Conservation (phyloP, 2,113 vertebrate genomes). For the Morphnarchus princeps region DNA sequence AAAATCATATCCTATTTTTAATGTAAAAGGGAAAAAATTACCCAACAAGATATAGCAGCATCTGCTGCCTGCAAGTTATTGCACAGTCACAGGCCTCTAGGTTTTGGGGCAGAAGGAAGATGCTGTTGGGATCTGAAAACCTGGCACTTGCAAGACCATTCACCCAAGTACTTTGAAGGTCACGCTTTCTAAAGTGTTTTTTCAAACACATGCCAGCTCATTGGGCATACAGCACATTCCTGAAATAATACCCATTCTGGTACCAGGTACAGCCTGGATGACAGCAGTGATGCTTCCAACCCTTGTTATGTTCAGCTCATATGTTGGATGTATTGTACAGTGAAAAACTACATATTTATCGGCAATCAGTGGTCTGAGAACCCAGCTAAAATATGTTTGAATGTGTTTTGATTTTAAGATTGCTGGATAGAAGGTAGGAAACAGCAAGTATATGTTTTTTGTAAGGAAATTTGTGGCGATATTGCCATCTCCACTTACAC, state of each 20-base stretch:
- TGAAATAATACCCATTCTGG: neutral
- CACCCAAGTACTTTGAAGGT: neutral
- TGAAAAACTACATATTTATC: neutral
- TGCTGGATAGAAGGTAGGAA: neutral
- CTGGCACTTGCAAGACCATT: neutral
- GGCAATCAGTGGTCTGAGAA: neutral
- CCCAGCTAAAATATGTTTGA: neutral
- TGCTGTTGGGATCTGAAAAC: neutral
- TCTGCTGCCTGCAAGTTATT: neutral
- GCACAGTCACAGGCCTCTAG: neutral
- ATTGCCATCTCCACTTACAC: neutral
- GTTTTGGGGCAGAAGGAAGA: neutral
- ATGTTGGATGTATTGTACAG: neutral
- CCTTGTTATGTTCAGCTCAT: accelerated
- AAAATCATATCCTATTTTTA: neutral
- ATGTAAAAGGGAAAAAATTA: neutral
- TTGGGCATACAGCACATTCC: neutral
- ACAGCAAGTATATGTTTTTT: neutral
- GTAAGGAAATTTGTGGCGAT: neutral
- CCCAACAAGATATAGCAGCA: neutral
- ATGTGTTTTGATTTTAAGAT: neutral
- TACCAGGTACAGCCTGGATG: neutral
- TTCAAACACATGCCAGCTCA: neutral
- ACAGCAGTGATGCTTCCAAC: neutral
- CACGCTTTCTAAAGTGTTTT: neutral